These are phyloP conservation scores for Pipistrellus kuhlii DNA, from an alignment of 2,797 vertebrate species.

Conservation along the genomic window DNA sequence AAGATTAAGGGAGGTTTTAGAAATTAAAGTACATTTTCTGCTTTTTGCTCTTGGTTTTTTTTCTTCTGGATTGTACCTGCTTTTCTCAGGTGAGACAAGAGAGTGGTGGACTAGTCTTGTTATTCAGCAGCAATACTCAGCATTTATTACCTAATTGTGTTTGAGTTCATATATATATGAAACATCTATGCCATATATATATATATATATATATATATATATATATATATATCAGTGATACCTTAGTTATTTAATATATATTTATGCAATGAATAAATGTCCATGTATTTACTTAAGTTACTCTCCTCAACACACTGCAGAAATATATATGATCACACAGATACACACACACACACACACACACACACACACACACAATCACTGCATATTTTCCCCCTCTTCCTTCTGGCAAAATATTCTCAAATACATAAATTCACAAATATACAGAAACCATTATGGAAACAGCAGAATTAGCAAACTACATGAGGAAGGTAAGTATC, in stretches of 20 bases:
- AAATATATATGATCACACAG: not conserved
- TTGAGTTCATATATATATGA: not conserved
- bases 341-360: not conserved
- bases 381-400: not conserved
- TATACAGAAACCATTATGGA: not conserved
- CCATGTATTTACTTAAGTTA: not conserved
- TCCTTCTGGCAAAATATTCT: constrained; percentile 57
- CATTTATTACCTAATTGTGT: constrained; percentile 44
- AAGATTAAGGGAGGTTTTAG: constrained; percentile 15
- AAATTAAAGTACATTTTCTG: constrained; percentile 44
- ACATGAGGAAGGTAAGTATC: not conserved
- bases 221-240: not conserved
- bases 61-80: constrained; percentile 8
- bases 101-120: not conserved
- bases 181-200: not conserved
- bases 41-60: not conserved
- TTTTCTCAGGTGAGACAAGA: constrained; percentile 11
- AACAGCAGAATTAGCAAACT: constrained; percentile 50
- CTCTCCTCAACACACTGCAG: not conserved
- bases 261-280: not conserved
- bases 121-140: not conserved
- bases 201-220: not conserved
- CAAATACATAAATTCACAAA: constrained; percentile 44
- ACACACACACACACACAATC: not conserved
- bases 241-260: not conserved